Percentiles rank a stretch among this genome's conserved stretches.
These are phyloP conservation scores for Rana temporaria DNA, from an alignment of 2,113 vertebrate species.

Conservation along the genomic window DNA sequence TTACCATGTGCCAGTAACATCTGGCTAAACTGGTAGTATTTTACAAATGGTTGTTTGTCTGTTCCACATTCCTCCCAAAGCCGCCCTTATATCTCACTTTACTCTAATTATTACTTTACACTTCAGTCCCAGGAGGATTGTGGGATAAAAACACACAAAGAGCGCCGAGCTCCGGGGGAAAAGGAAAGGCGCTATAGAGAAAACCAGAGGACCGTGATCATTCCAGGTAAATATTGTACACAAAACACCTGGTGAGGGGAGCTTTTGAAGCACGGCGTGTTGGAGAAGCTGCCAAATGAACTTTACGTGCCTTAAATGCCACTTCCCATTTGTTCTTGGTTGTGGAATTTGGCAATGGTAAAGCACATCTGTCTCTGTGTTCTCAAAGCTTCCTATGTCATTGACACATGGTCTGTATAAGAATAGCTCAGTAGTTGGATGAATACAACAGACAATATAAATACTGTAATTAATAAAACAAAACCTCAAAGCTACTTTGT, in stretches of 20 bases:
- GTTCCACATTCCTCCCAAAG: constrained; percentile 18
- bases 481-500: too few relatives aligned
- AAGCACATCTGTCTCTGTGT: constrained; percentile 4
- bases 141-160: constrained; percentile 15
- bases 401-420: neutral
- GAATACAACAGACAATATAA: neutral
- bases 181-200: constrained; percentile 8
- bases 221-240: constrained; percentile 33
- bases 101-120: constrained; percentile 35
- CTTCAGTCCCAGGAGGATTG: constrained; percentile 20
- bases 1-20: neutral
- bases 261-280: neutral
- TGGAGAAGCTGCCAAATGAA: constrained; percentile 20
- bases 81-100: constrained; percentile 28
- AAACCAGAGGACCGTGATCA: constrained; percentile 5
- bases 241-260: constrained; percentile 11
- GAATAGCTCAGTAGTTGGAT: neutral
- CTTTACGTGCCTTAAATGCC: constrained; percentile 10
- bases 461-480: neutral
- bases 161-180: neutral
- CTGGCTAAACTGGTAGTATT: constrained; percentile 21
- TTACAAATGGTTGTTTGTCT: constrained; percentile 7
- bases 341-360: neutral
- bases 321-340: constrained; percentile 8
- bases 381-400: neutral